These are phyloP conservation scores for Morone saxatilis DNA, from an alignment of 2,113 vertebrate genomes.

Conservation along the genomic window DNA sequence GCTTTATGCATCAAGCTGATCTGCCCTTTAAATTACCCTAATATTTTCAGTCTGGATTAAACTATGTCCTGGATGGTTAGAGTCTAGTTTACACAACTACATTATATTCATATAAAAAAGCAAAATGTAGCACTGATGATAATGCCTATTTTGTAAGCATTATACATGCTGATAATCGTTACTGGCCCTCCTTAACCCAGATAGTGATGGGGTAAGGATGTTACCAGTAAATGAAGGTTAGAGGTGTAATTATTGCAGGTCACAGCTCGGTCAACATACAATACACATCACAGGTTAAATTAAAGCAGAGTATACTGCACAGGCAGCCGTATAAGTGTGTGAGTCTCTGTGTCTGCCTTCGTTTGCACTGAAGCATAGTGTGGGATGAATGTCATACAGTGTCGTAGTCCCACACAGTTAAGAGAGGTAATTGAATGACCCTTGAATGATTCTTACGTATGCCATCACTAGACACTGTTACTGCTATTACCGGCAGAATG, in stretches of 20 bases:
- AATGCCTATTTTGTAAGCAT: not conserved
- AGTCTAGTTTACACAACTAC: not conserved
- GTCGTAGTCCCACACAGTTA: not conserved
- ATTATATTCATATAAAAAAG: not conserved
- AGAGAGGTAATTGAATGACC: not conserved
- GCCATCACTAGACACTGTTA: not conserved
- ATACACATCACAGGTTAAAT: constrained; percentile 29
- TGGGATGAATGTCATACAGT: constrained; percentile 16
- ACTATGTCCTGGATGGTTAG: not conserved
- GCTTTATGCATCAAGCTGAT: not conserved
- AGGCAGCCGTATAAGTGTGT: not conserved
- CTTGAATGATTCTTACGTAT: not conserved
- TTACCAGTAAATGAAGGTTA: constrained; percentile 14
- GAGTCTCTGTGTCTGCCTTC: not conserved
- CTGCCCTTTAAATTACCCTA: not conserved
- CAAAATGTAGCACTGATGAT: not conserved
- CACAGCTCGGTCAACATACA: not conserved
- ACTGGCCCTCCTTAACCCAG: not conserved
- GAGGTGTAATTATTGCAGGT: constrained; percentile 40
- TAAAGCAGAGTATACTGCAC: constrained; percentile 4
- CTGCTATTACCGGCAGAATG: not conserved
- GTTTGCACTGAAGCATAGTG: not conserved
- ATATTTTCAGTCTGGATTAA: not conserved
- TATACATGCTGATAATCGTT: not conserved
- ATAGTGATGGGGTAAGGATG: constrained; percentile 8